Conservation (phyloP, 2,797 vertebrate species). For the Megalops cyprinoides region DNA sequence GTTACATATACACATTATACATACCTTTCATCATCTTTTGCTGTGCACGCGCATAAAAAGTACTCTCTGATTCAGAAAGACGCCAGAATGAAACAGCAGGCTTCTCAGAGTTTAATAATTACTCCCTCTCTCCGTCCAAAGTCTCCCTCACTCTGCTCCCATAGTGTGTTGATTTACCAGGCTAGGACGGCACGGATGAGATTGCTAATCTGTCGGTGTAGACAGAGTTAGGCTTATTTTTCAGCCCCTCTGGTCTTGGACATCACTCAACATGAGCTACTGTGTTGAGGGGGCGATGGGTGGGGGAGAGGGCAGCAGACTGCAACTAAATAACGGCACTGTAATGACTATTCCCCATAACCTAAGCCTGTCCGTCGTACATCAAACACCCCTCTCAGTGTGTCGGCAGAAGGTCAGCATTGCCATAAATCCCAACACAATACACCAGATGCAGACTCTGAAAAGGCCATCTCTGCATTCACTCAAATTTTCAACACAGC, state of each 20-base stretch:
- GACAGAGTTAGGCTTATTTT: conserved; percentile 55
- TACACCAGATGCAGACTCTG: not conserved
- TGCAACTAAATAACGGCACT: conserved; percentile 45
- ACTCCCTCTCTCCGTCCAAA: conserved; percentile 44
- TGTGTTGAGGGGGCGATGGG: conserved; percentile 41
- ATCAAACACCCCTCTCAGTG: conserved; percentile 6
- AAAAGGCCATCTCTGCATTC: not conserved
- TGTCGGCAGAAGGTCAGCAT: not conserved
- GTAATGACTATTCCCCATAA: conserved; percentile 48
- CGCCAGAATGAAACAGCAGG: not conserved
- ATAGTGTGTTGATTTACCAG: conserved; percentile 50
- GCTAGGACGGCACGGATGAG: conserved; percentile 43
- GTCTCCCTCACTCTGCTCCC: conserved; percentile 32
- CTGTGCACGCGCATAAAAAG: too few relatives aligned
- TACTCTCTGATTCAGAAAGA: too few relatives aligned
- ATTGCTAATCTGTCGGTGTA: conserved; percentile 63
- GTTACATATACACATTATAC: too few relatives aligned
- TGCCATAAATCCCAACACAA: not conserved
- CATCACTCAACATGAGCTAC: conserved; percentile 60
- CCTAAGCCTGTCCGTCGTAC: conserved; percentile 10
- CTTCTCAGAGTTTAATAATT: not conserved
- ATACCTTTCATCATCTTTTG: too few relatives aligned
- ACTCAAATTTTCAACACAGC: not conserved
- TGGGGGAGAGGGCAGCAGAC: too few relatives aligned
- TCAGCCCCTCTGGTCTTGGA: conserved; percentile 57